These are phyloP conservation scores for Napeogenes sylphis DNA, from an alignment of 2,888 invertebrate genomes.

Conservation along the genomic window DNA sequence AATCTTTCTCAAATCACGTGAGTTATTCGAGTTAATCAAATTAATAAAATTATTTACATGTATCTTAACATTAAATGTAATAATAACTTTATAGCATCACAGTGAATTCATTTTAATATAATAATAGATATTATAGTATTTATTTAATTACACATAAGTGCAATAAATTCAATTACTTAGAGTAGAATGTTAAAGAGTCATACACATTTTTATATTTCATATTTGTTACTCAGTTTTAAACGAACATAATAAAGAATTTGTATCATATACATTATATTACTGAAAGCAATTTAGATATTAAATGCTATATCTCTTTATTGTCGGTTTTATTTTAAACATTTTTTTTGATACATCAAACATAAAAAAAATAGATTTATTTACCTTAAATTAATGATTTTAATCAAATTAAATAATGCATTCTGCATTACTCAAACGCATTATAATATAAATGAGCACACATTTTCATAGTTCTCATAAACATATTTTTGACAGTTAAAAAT, in stretches of 20 bases:
- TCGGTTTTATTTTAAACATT: too few relatives aligned
- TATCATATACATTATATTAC: not conserved
- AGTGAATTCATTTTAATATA: slow-evolving; percentile 60
- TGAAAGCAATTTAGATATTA: too few relatives aligned
- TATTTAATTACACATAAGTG: slow-evolving; percentile 23
- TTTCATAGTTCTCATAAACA: slow-evolving; percentile 20
- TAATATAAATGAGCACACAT: slow-evolving; percentile 26
- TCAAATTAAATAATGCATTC: too few relatives aligned
- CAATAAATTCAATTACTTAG: slow-evolving; percentile 28
- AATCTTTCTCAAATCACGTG: slow-evolving; percentile 38
- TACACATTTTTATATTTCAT: slow-evolving; percentile 9
- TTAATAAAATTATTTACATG: slow-evolving; percentile 33
- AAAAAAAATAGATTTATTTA: too few relatives aligned
- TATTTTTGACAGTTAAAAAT: slow-evolving; percentile 28
- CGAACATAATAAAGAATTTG: slow-evolving; percentile 15
- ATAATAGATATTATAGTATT: slow-evolving; percentile 27
- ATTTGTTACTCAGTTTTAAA: slow-evolving; percentile 11
- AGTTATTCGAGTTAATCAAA: slow-evolving; percentile 37
- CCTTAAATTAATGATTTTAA: too few relatives aligned
- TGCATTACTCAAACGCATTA: not conserved
- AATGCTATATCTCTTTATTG: too few relatives aligned
- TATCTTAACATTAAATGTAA: slow-evolving; percentile 45
- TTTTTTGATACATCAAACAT: too few relatives aligned
- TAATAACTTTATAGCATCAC: slow-evolving; percentile 68
- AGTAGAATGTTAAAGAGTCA: not conserved